Evolutionary conservation across 2,797 vertebrate species (phyloP).

Genomic region (Agapornis canus): DNA sequence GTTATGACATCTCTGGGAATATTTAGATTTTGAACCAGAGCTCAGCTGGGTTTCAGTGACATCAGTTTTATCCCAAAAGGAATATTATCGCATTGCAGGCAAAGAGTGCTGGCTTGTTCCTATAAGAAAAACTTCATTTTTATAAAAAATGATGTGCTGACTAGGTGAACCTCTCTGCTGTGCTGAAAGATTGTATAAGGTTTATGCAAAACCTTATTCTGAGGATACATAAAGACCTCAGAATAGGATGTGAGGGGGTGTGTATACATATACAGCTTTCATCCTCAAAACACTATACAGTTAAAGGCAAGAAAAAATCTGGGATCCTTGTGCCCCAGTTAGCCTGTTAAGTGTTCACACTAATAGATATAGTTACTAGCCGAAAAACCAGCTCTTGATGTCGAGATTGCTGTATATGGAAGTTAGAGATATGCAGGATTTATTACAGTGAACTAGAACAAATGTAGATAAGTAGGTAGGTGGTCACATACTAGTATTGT

Average conservation of each 20-base stretch:
- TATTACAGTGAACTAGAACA: background rate
- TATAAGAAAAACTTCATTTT: background rate
- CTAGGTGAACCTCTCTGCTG: background rate
- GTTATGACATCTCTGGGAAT: background rate
- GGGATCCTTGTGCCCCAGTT: background rate
- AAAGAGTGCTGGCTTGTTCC: background rate
- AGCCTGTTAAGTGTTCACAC: background rate
- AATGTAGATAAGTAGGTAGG: background rate
- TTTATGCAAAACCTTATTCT: background rate
- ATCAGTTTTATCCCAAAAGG: background rate
- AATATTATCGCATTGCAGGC: background rate
- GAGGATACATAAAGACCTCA: background rate
- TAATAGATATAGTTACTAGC: background rate
- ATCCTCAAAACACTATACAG: background rate
- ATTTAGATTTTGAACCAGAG: slow-evolving; percentile 2
- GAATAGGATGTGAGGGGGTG: background rate
- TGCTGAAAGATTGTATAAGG: background rate
- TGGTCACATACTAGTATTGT: background rate
- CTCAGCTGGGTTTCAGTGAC: background rate
- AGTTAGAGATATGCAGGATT: background rate
- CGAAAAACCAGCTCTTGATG: background rate
- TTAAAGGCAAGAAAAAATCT: background rate
- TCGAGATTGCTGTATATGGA: background rate
- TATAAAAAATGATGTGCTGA: background rate
- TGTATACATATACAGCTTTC: background rate